Base-by-base conservation (phyloP, 2,797 vertebrate species). In the Myotis planiceps region DNA sequence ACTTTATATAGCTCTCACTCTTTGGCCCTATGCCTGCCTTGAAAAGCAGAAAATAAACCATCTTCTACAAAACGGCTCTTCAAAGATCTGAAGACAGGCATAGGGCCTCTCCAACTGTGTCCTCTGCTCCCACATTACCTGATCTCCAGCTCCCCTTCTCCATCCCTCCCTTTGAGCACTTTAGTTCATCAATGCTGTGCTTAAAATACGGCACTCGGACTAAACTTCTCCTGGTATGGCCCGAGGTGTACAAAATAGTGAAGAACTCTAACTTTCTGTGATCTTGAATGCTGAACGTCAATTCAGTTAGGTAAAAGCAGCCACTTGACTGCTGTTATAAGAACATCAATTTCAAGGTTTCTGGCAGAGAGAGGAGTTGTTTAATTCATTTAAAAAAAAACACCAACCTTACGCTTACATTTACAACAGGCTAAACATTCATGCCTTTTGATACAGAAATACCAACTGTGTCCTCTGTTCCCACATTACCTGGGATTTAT, bases 371-470 rank as follows among this genome's bases (percentile, higher is more conserved):
- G 68, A 88, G 86, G 37, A 92, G 16, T 75, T 34, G 15, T 47
- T 81, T 88, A 60, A 86, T 32, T 82, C 58, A 75, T 87, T 16
- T 49, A 9, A 51, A 21, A 76, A 89, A 55, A 21, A 76, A 80
- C 69, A 75, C 60, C 42, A 42, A 90, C 60, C 60, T 42, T 65
- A 92, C 69, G 53, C 92, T 96, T 96, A 79, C 51, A 65, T 92
- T 92, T 88, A 95, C 95, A 97, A 97, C 86, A 95, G 92, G 93
- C 88, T 25, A 0, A 76, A 90, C 65, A 93, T 93, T 94, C 58
- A 72, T 88, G 82, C 66, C 92, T 91, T 86, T 79, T 88, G 49
- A 81, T 86, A 90, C 49, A 66, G 95, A 96, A 94, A 93, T 23
- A 23, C 7, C n/a, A 75, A 92, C 49, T 91, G 27, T 60, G 27